Percentiles rank a stretch among this genome's conserved stretches.
These are phyloP conservation scores for Diplodus puntazzo DNA, from an alignment of 2,797 vertebrate species.

Conservation along the genomic window DNA sequence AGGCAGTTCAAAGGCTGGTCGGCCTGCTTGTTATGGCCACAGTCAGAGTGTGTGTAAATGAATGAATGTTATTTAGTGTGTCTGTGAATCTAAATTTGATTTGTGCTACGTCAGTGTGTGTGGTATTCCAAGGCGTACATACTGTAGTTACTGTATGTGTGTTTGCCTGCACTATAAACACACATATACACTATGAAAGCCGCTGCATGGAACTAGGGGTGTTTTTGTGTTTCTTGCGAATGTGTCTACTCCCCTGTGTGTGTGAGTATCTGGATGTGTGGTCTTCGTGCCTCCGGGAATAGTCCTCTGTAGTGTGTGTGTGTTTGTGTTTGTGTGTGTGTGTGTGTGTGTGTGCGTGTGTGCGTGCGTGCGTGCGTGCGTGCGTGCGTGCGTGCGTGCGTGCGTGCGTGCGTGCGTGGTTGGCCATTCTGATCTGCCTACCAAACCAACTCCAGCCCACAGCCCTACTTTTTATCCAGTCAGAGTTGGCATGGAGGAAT, in stretches of 20 bases:
- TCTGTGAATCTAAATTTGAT: slow-evolving; percentile 39
- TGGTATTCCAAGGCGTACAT: not conserved
- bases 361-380: too few species aligned
- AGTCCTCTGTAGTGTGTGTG: slow-evolving; percentile 33
- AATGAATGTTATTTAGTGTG: slow-evolving; percentile 23
- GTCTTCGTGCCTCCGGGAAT: slow-evolving; percentile 48
- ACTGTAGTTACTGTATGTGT: not conserved
- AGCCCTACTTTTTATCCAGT: slow-evolving; percentile 50
- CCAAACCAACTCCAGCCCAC: slow-evolving; percentile 50
- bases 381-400: too few species aligned
- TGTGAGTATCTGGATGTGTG: slow-evolving; percentile 28
- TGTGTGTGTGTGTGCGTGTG: too few species aligned
- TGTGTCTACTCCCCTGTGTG: slow-evolving; percentile 13
- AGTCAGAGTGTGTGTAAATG: slow-evolving; percentile 18
- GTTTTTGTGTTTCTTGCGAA: slow-evolving; percentile 44
- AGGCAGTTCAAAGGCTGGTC: slow-evolving; percentile 52
- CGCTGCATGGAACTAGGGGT: slow-evolving; percentile 5
- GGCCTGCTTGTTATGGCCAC: slow-evolving; percentile 67
- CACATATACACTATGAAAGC: slow-evolving; percentile 17
- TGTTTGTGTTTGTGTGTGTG: slow-evolving; percentile 37
- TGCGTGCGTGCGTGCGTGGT: slow-evolving; percentile 38
- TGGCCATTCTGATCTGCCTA: slow-evolving; percentile 51
- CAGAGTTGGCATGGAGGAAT: slow-evolving; percentile 38
- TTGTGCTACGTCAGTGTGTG: slow-evolving; percentile 42
- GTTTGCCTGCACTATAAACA: slow-evolving; percentile 27